Evolutionary conservation across 2,888 invertebrate genomes (phyloP), one percentile per base, ranked within the genome.

Genomic region (Byasa hedistus): DNA sequence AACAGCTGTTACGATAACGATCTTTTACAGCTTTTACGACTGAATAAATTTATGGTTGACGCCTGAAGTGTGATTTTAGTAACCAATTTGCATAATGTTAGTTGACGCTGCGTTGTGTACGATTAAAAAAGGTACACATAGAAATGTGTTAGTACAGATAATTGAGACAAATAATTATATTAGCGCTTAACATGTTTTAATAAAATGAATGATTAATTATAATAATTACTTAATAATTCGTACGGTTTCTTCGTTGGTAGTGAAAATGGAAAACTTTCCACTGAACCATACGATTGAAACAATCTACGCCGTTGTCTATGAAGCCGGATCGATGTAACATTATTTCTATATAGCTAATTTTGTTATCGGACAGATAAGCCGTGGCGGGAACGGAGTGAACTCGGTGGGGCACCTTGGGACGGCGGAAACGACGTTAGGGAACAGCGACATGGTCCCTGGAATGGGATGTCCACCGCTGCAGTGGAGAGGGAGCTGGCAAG

Each of bases 321-420:
- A 73, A 61, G 70, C 66, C 73, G 76, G 88, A 89, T 89, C 89
- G 88, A 88, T 89, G 85, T 80, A 75, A 79, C 76, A 75, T 75
- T 81, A 81, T 81, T 61, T 81, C 77, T 79, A 81, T 81, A 79
- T 79, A 79, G 78, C 79, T 87, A 88, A 88, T 85, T 82, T 84
- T 70, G 85, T 90, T 91, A 90, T 90, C 90, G 82, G 69, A 62
- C 80, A 89, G 90, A 90, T 90, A 90, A 90, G 84, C 83, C 76
- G 81, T 84, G 89, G 88, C 79, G 80, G 79, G 82, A 81, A 72
- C 77, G 81, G 74, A 79, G 77, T 68, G 78, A 77, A 74, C 77
- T 76, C 76, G 73, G 75, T 72, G 81, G 78, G 78, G 80, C 78
- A 76, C 79, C 80, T 73, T 79, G 84, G 85, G 80, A 82, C 68